Evolutionary conservation across 1,140 invertebrate species (phyloP).

Genomic region (Triops cancriformis): DNA sequence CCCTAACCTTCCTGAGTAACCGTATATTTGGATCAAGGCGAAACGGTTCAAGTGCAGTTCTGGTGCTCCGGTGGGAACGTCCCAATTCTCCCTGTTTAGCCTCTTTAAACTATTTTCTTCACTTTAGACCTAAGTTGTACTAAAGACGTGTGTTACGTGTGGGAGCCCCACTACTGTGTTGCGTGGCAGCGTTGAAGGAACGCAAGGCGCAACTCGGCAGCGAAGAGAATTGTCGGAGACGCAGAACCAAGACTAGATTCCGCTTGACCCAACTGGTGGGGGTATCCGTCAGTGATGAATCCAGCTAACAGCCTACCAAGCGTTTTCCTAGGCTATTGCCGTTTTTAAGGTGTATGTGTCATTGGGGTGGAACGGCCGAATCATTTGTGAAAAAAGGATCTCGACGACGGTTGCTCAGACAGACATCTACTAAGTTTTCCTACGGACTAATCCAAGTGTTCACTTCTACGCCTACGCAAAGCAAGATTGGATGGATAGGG

Average conservation of each 20-base stretch:
- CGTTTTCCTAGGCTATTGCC: neutral
- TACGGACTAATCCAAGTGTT: constrained; percentile 1
- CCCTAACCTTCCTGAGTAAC: neutral
- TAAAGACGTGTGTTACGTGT: neutral
- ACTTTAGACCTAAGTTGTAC: neutral
- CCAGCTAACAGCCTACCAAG: neutral
- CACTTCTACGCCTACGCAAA: neutral
- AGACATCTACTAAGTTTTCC: neutral
- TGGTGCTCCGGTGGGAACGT: neutral
- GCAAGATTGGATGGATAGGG: neutral
- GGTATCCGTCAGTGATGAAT: neutral
- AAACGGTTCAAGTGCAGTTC: constrained; percentile 1
- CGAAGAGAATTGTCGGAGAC: neutral
- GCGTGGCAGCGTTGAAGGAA: constrained; percentile 8
- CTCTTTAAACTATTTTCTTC: neutral
- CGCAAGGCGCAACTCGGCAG: neutral
- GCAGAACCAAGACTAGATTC: neutral
- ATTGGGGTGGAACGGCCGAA: neutral
- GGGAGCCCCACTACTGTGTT: neutral
- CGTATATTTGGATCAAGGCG: neutral
- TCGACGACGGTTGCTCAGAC: neutral
- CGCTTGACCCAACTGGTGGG: neutral
- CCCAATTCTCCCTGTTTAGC: neutral
- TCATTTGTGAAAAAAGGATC: neutral
- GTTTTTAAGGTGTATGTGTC: neutral